Evolutionary conservation across 1,140 invertebrate species (phyloP).

Genomic region (Euwallacea fornicatus): DNA sequence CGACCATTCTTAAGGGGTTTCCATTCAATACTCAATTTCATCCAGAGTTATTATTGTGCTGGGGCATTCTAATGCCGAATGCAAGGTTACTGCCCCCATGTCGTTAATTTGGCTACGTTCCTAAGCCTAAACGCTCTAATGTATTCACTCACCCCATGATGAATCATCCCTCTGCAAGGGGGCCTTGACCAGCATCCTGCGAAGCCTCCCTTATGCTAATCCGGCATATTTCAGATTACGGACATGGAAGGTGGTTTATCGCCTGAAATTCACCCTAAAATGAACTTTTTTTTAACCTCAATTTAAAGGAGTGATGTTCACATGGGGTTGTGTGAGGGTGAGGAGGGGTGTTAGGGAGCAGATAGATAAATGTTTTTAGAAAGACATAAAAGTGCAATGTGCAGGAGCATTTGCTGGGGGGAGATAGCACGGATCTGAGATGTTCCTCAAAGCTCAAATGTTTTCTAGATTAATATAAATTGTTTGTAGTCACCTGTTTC

Average conservation of each 20-base stretch:
- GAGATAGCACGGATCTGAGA: too few species aligned
- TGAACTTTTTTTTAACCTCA: constrained; percentile 20
- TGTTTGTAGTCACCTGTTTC: too few species aligned
- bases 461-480: too few species aligned
- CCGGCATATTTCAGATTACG: constrained; percentile 16
- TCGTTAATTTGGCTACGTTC: constrained; percentile 27
- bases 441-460: too few species aligned
- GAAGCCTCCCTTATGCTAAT: constrained; percentile 18
- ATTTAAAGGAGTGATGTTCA: constrained; percentile 18
- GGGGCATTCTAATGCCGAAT: constrained; percentile 4
- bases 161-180: constrained; percentile 22
- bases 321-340: neutral
- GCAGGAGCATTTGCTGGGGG: too few species aligned
- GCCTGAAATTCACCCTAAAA: neutral
- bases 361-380: too few species aligned
- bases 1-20: neutral
- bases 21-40: neutral
- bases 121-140: constrained; percentile 30
- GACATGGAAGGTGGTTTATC: neutral
- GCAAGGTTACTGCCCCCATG: constrained; percentile 26
- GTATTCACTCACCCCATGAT: constrained; percentile 23
- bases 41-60: constrained; percentile 11
- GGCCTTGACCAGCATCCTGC: constrained; percentile 28
- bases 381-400: too few species aligned
- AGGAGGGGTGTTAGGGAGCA: neutral